Conservation (phyloP, 2,797 vertebrate species). For the Florisuga fusca region DNA sequence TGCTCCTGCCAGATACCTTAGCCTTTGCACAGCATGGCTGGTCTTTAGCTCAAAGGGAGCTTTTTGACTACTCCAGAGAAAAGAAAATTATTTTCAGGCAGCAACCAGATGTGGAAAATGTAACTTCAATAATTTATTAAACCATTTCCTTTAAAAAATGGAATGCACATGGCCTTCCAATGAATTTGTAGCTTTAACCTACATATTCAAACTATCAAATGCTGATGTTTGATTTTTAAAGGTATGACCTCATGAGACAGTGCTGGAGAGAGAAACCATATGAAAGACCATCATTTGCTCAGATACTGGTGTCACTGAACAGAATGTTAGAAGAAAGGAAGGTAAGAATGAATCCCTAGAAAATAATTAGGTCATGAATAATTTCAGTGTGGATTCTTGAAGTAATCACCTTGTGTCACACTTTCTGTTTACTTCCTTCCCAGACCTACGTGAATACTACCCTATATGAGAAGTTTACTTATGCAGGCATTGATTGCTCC, state of each 20-base stretch:
- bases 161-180: not conserved
- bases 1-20: not conserved
- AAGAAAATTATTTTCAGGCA: not conserved
- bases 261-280: slow-evolving; percentile 91
- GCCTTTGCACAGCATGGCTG: not conserved
- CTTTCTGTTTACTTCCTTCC: not conserved
- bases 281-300: slow-evolving; percentile 88
- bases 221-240: slow-evolving; percentile 53
- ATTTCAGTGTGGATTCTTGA: not conserved
- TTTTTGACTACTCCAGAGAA: not conserved
- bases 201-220: not conserved
- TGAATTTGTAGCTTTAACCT: not conserved
- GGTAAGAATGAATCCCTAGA: slow-evolving; percentile 69
- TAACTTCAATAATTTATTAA: not conserved
- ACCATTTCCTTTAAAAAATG: not conserved
- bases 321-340: slow-evolving; percentile 91
- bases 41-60: not conserved
- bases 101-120: not conserved
- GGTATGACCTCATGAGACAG: slow-evolving; percentile 89
- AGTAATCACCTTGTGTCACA: not conserved
- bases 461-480: slow-evolving; percentile 90
- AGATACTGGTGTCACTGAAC: slow-evolving; percentile 87
- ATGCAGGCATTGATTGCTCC: slow-evolving; percentile 89
- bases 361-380: not conserved
- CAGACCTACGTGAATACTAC: slow-evolving; percentile 92